Evolutionary conservation across 2,888 invertebrate genomes (phyloP).

Genomic region (Rotaria socialis): DNA sequence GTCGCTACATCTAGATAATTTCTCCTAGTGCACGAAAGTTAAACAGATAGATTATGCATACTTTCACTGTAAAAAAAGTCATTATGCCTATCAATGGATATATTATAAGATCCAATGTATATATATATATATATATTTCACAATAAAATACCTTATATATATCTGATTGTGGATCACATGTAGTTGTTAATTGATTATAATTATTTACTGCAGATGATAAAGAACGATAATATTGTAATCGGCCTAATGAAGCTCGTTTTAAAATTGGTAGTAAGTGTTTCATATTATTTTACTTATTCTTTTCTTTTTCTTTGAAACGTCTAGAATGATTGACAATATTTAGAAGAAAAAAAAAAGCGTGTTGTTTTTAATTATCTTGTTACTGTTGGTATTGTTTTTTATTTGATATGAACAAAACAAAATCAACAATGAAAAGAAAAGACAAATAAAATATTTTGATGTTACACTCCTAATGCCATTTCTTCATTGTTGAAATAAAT

Average conservation of each 20-base stretch:
- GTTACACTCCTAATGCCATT: neutral
- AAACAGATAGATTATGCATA: too few species aligned
- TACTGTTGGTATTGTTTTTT: neutral
- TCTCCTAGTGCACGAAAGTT: too few species aligned
- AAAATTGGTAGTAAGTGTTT: neutral
- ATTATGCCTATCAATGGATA: too few species aligned
- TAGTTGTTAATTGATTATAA: constrained; percentile 6
- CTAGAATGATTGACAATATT: neutral
- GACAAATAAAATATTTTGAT: neutral
- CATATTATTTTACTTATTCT: neutral
- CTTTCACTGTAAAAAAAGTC: too few species aligned
- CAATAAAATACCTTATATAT: neutral
- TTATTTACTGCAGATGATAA: constrained; percentile 24
- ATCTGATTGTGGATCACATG: constrained; percentile 30
- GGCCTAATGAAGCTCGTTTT: neutral
- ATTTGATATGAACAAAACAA: constrained; percentile 22
- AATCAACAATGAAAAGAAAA: neutral
- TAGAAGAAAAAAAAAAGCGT: too few species aligned
- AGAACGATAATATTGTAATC: neutral
- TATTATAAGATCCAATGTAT: too few species aligned
- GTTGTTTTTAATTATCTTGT: neutral
- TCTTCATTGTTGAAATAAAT: constrained; percentile 20
- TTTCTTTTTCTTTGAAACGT: neutral
- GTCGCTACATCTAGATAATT: too few species aligned
- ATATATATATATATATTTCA: too few species aligned